Evolutionary conservation across 2,888 invertebrate genomes (phyloP).

Genomic region (Plagodis pulveraria): DNA sequence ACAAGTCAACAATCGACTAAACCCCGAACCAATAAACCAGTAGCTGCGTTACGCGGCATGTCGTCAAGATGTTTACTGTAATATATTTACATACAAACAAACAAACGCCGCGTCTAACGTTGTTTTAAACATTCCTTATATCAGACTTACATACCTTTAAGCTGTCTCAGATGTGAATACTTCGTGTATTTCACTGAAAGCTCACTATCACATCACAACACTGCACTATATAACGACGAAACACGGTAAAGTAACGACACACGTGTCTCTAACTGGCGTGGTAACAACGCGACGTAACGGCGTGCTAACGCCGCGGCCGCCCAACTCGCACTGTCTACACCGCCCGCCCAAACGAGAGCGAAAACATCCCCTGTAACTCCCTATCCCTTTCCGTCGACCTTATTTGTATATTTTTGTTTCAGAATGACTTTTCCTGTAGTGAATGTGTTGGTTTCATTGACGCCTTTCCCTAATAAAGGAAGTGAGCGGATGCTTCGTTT

Average conservation of each 20-base stretch:
- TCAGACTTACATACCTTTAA: not conserved
- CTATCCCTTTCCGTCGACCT: slow-evolving; percentile 44
- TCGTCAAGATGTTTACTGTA: slow-evolving; percentile 10
- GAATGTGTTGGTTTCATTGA: slow-evolving; percentile 77
- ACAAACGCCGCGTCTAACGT: slow-evolving; percentile 6
- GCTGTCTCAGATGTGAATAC: not conserved
- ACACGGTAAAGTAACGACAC: slow-evolving; percentile 6
- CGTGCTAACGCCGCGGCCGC: slow-evolving; percentile 43
- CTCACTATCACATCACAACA: slow-evolving; percentile 28
- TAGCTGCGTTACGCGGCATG: slow-evolving; percentile 20
- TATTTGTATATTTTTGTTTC: slow-evolving; percentile 45
- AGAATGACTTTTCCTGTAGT: slow-evolving; percentile 57
- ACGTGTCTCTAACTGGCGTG: slow-evolving; percentile 6
- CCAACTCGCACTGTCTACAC: slow-evolving; percentile 56
- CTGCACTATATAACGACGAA: slow-evolving; percentile 12
- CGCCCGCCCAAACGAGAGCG: slow-evolving; percentile 73
- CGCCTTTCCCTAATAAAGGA: slow-evolving; percentile 53
- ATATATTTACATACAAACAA: slow-evolving; percentile 31
- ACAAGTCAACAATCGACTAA: slow-evolving; percentile 15
- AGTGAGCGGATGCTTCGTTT: slow-evolving; percentile 51
- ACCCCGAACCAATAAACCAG: slow-evolving; percentile 16
- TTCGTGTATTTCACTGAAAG: not conserved
- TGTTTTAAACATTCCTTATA: slow-evolving; percentile 9
- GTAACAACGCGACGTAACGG: slow-evolving; percentile 7
- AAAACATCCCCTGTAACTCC: slow-evolving; percentile 62